Evolutionary conservation across 2,797 vertebrate species (phyloP).

Genomic region (Melanotaenia maccullochi): DNA sequence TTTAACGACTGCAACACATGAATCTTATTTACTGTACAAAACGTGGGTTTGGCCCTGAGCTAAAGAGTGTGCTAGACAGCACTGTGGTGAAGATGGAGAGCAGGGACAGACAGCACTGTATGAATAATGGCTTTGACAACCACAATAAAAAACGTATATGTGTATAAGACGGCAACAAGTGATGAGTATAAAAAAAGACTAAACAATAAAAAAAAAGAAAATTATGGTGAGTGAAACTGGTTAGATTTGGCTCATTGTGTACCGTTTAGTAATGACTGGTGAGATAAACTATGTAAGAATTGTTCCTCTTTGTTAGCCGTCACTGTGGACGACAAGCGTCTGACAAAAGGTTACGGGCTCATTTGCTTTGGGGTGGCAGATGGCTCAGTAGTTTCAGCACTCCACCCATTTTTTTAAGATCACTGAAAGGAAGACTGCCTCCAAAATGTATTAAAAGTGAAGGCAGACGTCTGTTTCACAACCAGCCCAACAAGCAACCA

Average conservation of each 20-base stretch:
- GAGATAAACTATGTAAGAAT: constrained; percentile 2
- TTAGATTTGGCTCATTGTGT: constrained; percentile 72
- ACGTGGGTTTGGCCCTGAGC: constrained; percentile 72
- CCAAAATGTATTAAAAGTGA: constrained; percentile 11
- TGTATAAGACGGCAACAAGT: constrained; percentile 30
- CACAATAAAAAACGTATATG: constrained; percentile 45
- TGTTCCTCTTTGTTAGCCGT: constrained; percentile 25
- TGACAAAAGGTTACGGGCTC: constrained; percentile 62
- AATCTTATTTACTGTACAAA: constrained; percentile 37
- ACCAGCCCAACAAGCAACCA: constrained; percentile 51
- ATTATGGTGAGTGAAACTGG: constrained; percentile 25
- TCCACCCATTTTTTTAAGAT: constrained; percentile 38
- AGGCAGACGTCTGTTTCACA: constrained; percentile 40
- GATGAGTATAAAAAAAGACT: constrained; percentile 52
- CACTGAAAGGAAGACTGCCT: constrained; percentile 21
- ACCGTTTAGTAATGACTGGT: constrained; percentile 40
- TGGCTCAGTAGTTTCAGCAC: constrained; percentile 81
- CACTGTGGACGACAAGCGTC: constrained; percentile 25
- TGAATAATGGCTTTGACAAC: constrained; percentile 65
- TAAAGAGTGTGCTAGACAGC: constrained; percentile 46
- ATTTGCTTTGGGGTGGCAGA: constrained; percentile 41
- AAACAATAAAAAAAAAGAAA: constrained; percentile 11
- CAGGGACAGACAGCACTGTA: constrained; percentile 42
- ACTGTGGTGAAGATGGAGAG: constrained; percentile 24
- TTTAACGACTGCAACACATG: constrained; percentile 19